Evolutionary conservation across 2,797 vertebrate genomes (phyloP).

Genomic region (Propithecus perrieri): DNA sequence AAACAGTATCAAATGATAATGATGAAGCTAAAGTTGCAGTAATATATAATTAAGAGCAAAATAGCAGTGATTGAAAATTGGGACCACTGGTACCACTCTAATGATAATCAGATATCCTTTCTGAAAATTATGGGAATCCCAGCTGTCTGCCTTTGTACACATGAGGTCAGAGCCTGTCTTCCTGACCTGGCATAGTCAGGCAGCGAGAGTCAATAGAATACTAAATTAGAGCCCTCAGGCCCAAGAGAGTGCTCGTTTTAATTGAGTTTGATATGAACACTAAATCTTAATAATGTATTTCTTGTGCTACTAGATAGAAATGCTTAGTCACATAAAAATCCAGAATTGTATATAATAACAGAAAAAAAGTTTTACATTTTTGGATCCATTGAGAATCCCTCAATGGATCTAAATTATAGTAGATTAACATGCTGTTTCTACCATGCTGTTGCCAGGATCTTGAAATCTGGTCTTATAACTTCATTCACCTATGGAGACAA

Average conservation of each 20-base stretch:
- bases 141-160: background rate
- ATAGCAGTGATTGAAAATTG: background rate
- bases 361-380: background rate
- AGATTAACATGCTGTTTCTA: background rate
- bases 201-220: background rate
- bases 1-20: background rate
- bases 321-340: background rate
- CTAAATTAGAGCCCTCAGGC: background rate
- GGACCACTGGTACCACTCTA: background rate
- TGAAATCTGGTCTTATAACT: background rate
- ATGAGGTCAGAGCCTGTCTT: background rate
- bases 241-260: background rate
- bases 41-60: background rate
- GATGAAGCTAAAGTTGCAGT: background rate
- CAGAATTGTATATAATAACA: background rate
- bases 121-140: background rate
- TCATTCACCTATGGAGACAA: background rate
- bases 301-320: background rate
- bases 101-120: background rate
- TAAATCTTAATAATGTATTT: constrained; percentile 23
- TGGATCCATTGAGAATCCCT: background rate
- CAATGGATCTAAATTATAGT: background rate
- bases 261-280: background rate
- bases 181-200: background rate
- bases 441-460: background rate